Percentiles rank a stretch among this genome's conserved stretches.
phyloP scores from a whole-genome alignment of 1,140 invertebrate species.

The Pseudoatta argentina region DNA sequence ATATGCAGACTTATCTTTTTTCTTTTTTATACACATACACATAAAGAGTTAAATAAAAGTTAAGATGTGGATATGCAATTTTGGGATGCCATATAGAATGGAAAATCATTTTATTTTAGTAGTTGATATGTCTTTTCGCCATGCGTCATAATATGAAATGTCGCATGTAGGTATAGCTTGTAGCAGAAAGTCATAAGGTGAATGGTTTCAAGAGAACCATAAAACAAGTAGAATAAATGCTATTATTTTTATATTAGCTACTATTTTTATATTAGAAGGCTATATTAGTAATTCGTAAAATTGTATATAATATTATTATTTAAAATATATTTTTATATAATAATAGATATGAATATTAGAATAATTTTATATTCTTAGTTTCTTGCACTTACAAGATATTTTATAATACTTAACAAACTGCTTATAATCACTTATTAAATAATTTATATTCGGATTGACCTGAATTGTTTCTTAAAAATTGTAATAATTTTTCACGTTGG shows the following conservation, averaged over 20 bases:
- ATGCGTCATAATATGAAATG: background rate
- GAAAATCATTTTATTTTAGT: background rate
- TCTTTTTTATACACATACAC: background rate
- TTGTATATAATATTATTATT: no score
- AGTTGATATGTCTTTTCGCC: conserved; percentile 11
- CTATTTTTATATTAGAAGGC: conserved; percentile 10
- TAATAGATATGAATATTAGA: no score
- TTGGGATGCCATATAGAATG: background rate
- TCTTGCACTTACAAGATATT: background rate
- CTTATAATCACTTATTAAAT: background rate
- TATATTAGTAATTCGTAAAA: background rate
- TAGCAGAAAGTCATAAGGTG: conserved; percentile 1
- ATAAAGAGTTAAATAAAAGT: background rate
- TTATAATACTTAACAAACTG: background rate
- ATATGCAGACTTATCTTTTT: no score
- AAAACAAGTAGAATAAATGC: conserved; percentile 38
- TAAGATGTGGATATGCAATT: background rate
- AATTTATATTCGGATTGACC: background rate
- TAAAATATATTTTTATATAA: background rate
- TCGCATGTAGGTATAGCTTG: conserved; percentile 2
- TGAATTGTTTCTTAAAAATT: background rate
- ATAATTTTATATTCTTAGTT: background rate
- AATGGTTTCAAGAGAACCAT: background rate
- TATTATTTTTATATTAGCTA: background rate
- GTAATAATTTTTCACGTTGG: background rate